Conservation (phyloP, 2,113 vertebrate genomes). For the Columbina picui region DNA sequence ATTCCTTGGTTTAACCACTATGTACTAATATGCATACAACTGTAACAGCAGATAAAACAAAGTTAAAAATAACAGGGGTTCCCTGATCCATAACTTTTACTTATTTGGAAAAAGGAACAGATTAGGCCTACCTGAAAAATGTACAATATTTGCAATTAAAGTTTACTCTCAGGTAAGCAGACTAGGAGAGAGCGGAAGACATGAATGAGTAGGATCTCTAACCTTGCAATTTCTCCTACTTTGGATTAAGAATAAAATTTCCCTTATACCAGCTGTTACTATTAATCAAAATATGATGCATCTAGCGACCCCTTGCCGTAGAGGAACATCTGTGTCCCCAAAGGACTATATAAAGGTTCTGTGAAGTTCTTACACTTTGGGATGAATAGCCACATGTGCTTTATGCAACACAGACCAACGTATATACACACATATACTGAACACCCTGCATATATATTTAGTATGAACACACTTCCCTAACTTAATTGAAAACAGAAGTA, state of each 20-base stretch:
- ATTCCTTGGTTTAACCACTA: not conserved
- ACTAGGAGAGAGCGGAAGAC: not conserved
- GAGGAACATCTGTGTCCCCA: not conserved
- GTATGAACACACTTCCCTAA: not conserved
- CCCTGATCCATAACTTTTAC: not conserved
- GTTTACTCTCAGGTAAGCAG: not conserved
- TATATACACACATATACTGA: not conserved
- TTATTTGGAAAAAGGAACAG: not conserved
- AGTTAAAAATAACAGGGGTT: not conserved
- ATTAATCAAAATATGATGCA: not conserved
- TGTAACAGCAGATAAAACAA: not conserved
- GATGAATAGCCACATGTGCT: not conserved
- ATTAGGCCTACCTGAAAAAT: not conserved
- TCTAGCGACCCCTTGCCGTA: not conserved
- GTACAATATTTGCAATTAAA: not conserved
- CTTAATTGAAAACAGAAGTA: not conserved
- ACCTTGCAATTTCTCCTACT: not conserved
- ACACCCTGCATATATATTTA: not conserved
- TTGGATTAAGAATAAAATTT: not conserved
- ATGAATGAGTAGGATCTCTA: accelerated
- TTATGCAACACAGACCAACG: not conserved
- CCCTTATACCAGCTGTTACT: not conserved
- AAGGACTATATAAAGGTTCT: not conserved
- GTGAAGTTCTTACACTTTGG: not conserved
- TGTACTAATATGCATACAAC: not conserved